Evolutionary conservation across 2,797 vertebrate species (phyloP), one percentile per base, ranked within the genome.

Genomic region (Lepus townsendii): DNA sequence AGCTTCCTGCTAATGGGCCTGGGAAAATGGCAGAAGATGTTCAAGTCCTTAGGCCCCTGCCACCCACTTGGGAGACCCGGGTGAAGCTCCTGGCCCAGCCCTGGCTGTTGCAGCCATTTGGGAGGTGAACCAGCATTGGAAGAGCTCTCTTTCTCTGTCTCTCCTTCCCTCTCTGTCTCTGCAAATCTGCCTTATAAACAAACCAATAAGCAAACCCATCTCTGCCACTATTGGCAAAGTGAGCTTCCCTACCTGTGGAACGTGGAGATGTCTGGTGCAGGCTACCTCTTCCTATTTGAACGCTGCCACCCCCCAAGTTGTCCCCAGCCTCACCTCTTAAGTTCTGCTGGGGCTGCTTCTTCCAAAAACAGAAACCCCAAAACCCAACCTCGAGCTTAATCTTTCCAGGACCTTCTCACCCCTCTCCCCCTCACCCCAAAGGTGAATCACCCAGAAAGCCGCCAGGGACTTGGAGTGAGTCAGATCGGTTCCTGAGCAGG

Each of bases 401-500:
- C 30, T 95, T 92, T 52, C 69, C 12, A 42, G 93, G 83, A 66
- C 27, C 69, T 88, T 68, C 73, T 14, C 62, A 80, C 71, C 66
- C 86, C 60, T 87, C 32, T 6, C 13, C 54, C 54, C 54, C 54
- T 35, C 16, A 17, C 54, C 54, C 54, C 54, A 57, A 62, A 38
- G 57, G 83, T 32, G 0, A 57, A 42, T 94, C 83, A 96, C 95
- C 71, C 88, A 80, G 92, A 92, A 97, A 96, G 89, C 95, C 94
- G 92, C 94, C 3, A 20, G 91, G 97, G 97, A 80, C 96, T 95
- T 87, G 94, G 94, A 86, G 66, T 96, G 95, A 97, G 97, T 96
- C 95, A 85, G 85, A 96, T 91, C 71, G 95, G 96, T 98, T 98
- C 94, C 97, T 96, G 95, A 96, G 3, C 73, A 20, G 88, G 90